A percentile compares a stretch with the other conserved stretches of the same genome.
These are phyloP conservation scores for Exephanes ischioxanthus DNA, from an alignment of 2,888 invertebrate species.

Conservation along the genomic window DNA sequence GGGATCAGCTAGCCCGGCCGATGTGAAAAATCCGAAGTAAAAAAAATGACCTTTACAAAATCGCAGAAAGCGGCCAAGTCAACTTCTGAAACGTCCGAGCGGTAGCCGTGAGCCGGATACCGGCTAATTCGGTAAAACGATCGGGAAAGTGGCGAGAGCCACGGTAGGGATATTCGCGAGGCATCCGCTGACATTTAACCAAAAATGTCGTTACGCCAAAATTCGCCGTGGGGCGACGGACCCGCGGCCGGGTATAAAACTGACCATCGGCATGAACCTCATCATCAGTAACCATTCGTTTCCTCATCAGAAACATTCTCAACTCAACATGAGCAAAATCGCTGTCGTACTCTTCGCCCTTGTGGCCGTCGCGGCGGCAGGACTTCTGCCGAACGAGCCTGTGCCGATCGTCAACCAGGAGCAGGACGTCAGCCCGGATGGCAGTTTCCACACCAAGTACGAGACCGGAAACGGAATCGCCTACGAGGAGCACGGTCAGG, in stretches of 20 bases:
- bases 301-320: conserved; percentile 32
- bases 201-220: conserved; percentile 51
- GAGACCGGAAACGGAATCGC: conserved; percentile 71
- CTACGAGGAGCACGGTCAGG: conserved; percentile 62
- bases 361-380: conserved; percentile 62
- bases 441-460: conserved; percentile 66
- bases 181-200: conserved; percentile 53
- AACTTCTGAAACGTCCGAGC: background rate
- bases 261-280: conserved; percentile 1
- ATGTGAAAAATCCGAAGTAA: background rate
- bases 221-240: conserved; percentile 3
- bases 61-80: background rate
- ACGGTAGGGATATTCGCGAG: conserved; percentile 4
- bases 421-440: conserved; percentile 65
- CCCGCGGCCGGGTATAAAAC: conserved; percentile 62
- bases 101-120: background rate
- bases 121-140: background rate
- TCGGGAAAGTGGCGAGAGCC: background rate
- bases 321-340: conserved; percentile 57
- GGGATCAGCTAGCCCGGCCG: background rate
- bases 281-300: conserved; percentile 62
- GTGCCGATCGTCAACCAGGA: conserved; percentile 65
- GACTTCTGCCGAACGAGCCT: conserved; percentile 54
- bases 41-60: background rate
- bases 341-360: conserved; percentile 57